Evolutionary conservation across 2,888 invertebrate genomes (phyloP).

Genomic region (Habrosyne pyritoides): DNA sequence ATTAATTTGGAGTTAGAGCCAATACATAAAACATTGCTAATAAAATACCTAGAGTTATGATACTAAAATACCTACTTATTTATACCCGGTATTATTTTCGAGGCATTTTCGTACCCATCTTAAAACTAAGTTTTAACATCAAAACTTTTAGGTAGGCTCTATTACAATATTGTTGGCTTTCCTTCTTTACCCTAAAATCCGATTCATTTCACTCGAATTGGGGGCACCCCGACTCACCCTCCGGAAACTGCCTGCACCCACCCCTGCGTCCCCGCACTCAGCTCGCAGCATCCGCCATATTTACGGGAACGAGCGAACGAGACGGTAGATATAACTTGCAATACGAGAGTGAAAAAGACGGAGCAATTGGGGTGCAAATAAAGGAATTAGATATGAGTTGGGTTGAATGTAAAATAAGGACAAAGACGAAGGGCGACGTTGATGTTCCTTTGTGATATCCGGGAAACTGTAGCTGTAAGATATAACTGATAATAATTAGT

Average conservation of each 20-base stretch:
- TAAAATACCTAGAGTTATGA: not conserved
- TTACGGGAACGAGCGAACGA: constrained; percentile 43
- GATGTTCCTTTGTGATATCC: constrained; percentile 41
- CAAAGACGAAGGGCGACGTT: constrained; percentile 53
- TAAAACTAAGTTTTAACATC: not conserved
- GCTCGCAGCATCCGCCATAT: constrained; percentile 76
- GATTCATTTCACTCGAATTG: constrained; percentile 63
- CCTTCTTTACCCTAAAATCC: constrained; percentile 57
- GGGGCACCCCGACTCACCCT: constrained; percentile 60
- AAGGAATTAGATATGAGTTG: constrained; percentile 52
- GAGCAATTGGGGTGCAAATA: constrained; percentile 48
- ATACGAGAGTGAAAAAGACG: constrained; percentile 28
- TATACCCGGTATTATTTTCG: not conserved
- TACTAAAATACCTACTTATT: too few relatives aligned
- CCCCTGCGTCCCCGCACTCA: constrained; percentile 43
- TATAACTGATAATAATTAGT: not conserved
- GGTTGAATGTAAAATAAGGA: constrained; percentile 61
- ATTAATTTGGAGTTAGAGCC: too few relatives aligned
- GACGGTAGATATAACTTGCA: constrained; percentile 21
- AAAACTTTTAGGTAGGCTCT: not conserved
- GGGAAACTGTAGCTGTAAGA: constrained; percentile 19
- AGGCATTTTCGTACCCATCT: not conserved
- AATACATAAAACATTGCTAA: too few relatives aligned
- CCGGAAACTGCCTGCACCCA: constrained; percentile 51
- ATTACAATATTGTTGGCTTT: constrained; percentile 45